A percentile compares a stretch with the other conserved stretches of the same genome.
These are phyloP conservation scores for Mustela lutreola DNA, from an alignment of 2,113 vertebrate species.

Conservation along the genomic window DNA sequence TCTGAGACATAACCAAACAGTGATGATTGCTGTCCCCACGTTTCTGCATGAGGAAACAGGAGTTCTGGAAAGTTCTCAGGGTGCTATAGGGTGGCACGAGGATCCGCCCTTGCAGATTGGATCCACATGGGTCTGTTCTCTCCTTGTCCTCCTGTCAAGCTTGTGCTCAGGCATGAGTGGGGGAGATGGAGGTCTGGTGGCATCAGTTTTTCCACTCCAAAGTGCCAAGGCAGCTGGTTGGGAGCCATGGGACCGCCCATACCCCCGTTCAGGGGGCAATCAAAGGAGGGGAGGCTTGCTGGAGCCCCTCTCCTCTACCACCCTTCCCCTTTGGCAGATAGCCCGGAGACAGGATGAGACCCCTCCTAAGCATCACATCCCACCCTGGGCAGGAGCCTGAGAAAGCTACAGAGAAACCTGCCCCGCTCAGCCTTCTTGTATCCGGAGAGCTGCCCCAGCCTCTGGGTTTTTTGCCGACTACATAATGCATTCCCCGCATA, in stretches of 20 bases:
- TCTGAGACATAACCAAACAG: background rate
- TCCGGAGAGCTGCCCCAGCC: background rate
- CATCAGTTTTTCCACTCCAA: background rate
- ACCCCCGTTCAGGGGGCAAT: background rate
- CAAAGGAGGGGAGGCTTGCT: background rate
- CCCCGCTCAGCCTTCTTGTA: background rate
- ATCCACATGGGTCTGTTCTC: too few relatives aligned
- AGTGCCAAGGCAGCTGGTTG: background rate
- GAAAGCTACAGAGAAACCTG: background rate
- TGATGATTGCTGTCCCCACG: background rate
- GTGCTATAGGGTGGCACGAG: background rate
- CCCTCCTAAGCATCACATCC: fast-evolving
- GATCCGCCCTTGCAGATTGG: fast-evolving
- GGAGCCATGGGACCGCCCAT: background rate
- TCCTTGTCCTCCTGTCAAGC: background rate
- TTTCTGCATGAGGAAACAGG: background rate
- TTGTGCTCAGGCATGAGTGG: background rate
- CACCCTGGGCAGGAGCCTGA: background rate
- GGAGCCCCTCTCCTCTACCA: background rate
- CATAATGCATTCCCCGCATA: background rate
- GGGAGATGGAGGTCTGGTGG: background rate
- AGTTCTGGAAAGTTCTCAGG: background rate
- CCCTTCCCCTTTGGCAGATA: background rate
- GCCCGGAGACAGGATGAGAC: too few relatives aligned
- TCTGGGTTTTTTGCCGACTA: background rate